Conservation (phyloP, 2,888 invertebrate species). For the Drosophila nr. perissopoda region DNA sequence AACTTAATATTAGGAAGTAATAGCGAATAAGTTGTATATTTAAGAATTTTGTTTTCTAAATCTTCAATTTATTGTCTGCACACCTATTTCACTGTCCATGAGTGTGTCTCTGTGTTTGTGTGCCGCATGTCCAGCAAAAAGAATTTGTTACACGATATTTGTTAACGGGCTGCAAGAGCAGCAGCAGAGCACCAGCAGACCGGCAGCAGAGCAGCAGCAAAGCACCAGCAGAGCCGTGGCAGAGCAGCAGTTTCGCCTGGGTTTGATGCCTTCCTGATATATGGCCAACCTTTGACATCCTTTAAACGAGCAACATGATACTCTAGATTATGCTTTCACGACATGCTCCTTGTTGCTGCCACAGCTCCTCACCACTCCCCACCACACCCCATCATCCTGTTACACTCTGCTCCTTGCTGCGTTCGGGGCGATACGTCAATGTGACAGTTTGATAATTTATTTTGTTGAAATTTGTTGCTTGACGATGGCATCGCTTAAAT, state of each 20-base stretch:
- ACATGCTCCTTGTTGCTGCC: slow-evolving; percentile 34
- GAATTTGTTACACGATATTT: slow-evolving; percentile 81
- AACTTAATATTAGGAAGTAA: no score
- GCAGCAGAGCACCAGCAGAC: slow-evolving; percentile 34
- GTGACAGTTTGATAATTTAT: slow-evolving; percentile 81
- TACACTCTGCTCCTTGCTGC: slow-evolving; percentile 11
- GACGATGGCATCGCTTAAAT: slow-evolving; percentile 72
- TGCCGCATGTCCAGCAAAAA: slow-evolving; percentile 74
- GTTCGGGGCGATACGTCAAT: slow-evolving; percentile 73
- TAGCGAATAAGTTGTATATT: no score
- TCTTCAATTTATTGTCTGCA: background rate
- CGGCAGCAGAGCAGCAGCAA: background rate
- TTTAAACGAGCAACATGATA: slow-evolving; percentile 82
- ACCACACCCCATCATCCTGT: background rate
- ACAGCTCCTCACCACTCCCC: background rate
- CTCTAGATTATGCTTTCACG: slow-evolving; percentile 79
- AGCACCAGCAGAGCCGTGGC: background rate
- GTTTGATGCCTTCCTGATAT: slow-evolving; percentile 80
- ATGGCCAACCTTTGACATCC: slow-evolving; percentile 81
- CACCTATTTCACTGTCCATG: background rate
- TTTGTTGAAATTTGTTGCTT: slow-evolving; percentile 77
- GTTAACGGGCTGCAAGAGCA: slow-evolving; percentile 69
- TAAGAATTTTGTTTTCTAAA: background rate
- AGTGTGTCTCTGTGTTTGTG: slow-evolving; percentile 15
- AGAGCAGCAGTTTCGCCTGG: slow-evolving; percentile 60